A percentile compares a stretch with the other conserved stretches of the same genome.
Conservation (phyloP, 2,888 invertebrate species). For the Tribolium freemani region DNA sequence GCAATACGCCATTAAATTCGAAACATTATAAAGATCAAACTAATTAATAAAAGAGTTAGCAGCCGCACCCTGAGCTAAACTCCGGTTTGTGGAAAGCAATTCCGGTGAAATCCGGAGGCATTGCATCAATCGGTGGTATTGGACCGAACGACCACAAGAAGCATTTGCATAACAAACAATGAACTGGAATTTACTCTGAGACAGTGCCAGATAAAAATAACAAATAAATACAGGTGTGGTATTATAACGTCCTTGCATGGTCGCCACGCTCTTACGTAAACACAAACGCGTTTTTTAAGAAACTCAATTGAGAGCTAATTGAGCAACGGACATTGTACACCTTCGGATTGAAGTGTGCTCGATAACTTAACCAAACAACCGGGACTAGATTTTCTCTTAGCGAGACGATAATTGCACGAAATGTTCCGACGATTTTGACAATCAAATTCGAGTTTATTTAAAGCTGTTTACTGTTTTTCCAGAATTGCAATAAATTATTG, state of each 20-base stretch:
- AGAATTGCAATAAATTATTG: no score
- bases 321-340: slow-evolving; percentile 36
- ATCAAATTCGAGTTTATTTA: no score
- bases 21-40: slow-evolving; percentile 10
- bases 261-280: slow-evolving; percentile 46
- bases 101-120: background rate
- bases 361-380: slow-evolving; percentile 23
- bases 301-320: slow-evolving; percentile 44
- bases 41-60: slow-evolving; percentile 21
- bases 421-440: background rate
- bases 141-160: slow-evolving; percentile 31
- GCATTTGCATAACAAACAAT: slow-evolving; percentile 59
- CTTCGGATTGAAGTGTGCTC: slow-evolving; percentile 31
- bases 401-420: slow-evolving; percentile 25
- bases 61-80: background rate
- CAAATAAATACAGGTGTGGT: slow-evolving; percentile 59
- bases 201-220: slow-evolving; percentile 55
- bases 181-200: slow-evolving; percentile 54
- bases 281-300: slow-evolving; percentile 42
- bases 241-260: slow-evolving; percentile 58
- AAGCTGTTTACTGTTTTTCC: no score
- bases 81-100: background rate
- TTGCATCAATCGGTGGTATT: slow-evolving; percentile 40
- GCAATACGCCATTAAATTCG: slow-evolving; percentile 1
- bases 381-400: slow-evolving; percentile 7